Evolutionary conservation across 2,113 vertebrate genomes (phyloP).

Genomic region (Sinocyclocheilus grahami): DNA sequence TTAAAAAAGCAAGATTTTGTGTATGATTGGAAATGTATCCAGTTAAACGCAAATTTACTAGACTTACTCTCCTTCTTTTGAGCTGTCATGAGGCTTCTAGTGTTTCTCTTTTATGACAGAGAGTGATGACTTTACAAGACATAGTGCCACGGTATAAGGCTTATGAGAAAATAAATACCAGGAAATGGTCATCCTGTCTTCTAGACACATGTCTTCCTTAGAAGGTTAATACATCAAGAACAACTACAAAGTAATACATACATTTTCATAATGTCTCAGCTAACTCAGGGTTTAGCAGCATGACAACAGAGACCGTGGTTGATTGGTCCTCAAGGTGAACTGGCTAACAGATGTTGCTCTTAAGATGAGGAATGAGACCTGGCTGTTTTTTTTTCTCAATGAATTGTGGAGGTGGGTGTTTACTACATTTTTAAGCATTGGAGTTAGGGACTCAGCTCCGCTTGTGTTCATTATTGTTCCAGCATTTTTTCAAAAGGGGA

Average conservation of each 20-base stretch:
- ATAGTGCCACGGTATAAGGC: constrained; percentile 32
- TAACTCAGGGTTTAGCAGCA: constrained; percentile 25
- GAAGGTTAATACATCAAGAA: constrained; percentile 38
- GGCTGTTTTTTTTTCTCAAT: constrained; percentile 23
- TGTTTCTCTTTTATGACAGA: constrained; percentile 35
- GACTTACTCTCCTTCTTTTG: constrained; percentile 18
- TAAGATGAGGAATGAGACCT: constrained; percentile 44
- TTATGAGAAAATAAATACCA: constrained; percentile 34
- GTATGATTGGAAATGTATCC: background rate
- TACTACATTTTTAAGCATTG: constrained; percentile 29
- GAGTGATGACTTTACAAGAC: constrained; percentile 35
- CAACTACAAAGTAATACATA: constrained; percentile 32
- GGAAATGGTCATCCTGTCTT: constrained; percentile 30
- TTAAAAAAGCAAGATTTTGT: background rate
- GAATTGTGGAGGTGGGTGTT: constrained; percentile 40
- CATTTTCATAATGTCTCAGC: constrained; percentile 20
- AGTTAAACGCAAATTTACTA: background rate
- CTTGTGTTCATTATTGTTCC: constrained; percentile 47
- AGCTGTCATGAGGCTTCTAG: constrained; percentile 24
- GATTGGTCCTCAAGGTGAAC: constrained; percentile 43
- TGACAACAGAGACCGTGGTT: background rate
- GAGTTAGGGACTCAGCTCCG: constrained; percentile 19
- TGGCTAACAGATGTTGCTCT: constrained; percentile 55
- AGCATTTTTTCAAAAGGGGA: constrained; percentile 36
- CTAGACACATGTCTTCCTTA: background rate